These are phyloP conservation scores for Cotesia typhae DNA, from an alignment of 1,140 invertebrate genomes.

Conservation along the genomic window DNA sequence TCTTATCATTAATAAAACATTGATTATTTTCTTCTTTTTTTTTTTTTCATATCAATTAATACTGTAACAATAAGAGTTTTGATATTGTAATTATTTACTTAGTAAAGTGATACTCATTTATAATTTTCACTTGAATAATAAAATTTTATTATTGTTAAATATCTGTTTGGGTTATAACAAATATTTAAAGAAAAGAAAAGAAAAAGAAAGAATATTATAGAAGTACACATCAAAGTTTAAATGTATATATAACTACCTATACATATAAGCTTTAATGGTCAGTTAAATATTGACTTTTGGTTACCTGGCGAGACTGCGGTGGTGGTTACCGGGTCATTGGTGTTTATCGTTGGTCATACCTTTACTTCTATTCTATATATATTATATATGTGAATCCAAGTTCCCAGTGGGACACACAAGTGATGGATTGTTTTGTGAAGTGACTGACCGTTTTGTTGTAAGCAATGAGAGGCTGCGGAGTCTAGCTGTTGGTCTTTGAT, in stretches of 20 bases:
- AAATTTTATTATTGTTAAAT: too few species aligned
- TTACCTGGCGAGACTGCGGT: constrained; percentile 42
- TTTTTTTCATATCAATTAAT: not conserved
- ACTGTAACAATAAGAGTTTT: too few species aligned
- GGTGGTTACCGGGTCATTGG: constrained; percentile 44
- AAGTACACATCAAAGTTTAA: not conserved
- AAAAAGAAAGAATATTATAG: not conserved
- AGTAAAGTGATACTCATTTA: too few species aligned
- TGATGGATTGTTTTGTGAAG: constrained; percentile 30
- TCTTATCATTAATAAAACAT: constrained; percentile 16
- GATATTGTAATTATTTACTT: too few species aligned
- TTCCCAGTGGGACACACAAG: constrained; percentile 24
- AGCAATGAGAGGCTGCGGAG: too few species aligned
- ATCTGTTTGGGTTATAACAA: not conserved
- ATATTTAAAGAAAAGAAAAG: not conserved
- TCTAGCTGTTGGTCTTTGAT: too few species aligned
- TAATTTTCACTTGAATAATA: too few species aligned
- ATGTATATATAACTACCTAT: not conserved
- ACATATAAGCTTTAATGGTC: constrained; percentile 44
- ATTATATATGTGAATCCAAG: not conserved
- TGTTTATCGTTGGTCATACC: constrained; percentile 34
- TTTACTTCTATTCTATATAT: constrained; percentile 12
- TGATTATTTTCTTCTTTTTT: constrained; percentile 12
- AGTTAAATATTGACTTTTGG: constrained; percentile 53
- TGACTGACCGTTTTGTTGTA: not conserved